These are phyloP conservation scores for Scaptomyza montana DNA, from an alignment of 1,140 invertebrate genomes.

Conservation along the genomic window DNA sequence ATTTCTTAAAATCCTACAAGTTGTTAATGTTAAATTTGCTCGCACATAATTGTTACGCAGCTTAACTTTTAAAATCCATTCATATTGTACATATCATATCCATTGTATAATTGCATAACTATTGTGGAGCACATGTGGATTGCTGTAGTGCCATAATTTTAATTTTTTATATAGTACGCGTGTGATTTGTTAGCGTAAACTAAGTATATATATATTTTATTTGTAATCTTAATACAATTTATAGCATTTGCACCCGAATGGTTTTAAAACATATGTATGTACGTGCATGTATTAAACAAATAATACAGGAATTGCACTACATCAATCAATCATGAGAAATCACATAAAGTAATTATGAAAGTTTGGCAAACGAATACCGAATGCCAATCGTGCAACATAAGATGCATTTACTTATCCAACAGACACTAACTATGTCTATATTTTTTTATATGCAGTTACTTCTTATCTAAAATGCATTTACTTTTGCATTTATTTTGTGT, in stretches of 20 bases:
- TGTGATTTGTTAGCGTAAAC: conserved; percentile 51
- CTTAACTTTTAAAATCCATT: conserved; percentile 63
- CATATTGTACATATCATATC: conserved; percentile 49
- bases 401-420: conserved; percentile 24
- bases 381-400: conserved; percentile 19
- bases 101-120: conserved; percentile 62
- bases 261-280: background rate
- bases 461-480: conserved; percentile 29
- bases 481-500: conserved; percentile 35
- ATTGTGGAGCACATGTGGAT: conserved; percentile 32
- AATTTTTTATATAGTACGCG: conserved; percentile 2
- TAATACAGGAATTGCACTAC: conserved; percentile 55
- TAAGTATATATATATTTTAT: conserved; percentile 8
- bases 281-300: background rate
- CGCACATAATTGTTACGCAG: conserved; percentile 42
- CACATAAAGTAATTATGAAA: conserved; percentile 42
- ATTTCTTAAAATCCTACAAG: conserved; percentile 38
- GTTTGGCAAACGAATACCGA: conserved; percentile 1
- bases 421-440: conserved; percentile 8
- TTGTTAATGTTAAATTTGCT: conserved; percentile 31
- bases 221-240: conserved; percentile 12
- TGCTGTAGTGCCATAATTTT: conserved; percentile 6
- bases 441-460: conserved; percentile 17
- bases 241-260: conserved; percentile 2
- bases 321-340: conserved; percentile 41